Conservation (phyloP, 2,797 vertebrate genomes). For the Sebastes minor region DNA sequence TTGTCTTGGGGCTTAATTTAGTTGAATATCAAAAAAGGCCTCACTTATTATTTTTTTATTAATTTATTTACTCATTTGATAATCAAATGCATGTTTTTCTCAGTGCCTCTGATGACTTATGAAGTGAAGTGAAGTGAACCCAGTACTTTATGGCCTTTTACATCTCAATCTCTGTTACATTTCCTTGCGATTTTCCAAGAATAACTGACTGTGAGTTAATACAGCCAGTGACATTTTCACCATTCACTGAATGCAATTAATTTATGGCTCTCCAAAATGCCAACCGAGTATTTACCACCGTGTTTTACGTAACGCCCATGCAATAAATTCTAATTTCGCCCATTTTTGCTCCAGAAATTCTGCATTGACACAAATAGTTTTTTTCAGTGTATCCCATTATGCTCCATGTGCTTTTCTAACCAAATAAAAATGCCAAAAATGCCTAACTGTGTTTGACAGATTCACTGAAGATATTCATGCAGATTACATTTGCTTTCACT, state of each 20-base stretch:
- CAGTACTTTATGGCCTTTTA: constrained; percentile 43
- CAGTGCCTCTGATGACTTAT: constrained; percentile 12
- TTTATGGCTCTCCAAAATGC: constrained; percentile 57
- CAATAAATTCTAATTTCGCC: background rate
- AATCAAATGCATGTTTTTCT: constrained; percentile 15
- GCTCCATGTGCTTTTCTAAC: background rate
- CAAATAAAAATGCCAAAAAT: background rate
- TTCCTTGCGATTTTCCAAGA: constrained; percentile 47
- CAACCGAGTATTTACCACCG: constrained; percentile 27
- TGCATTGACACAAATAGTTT: background rate
- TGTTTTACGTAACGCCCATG: constrained; percentile 20
- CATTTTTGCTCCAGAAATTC: background rate
- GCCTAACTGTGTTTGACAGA: constrained; percentile 40
- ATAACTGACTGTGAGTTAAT: constrained; percentile 60
- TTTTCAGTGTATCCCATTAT: background rate
- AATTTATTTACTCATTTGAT: background rate
- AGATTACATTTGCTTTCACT: constrained; percentile 11
- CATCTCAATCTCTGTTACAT: constrained; percentile 37
- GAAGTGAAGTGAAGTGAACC: constrained; percentile 28
- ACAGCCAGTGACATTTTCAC: constrained; percentile 77
- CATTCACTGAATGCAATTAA: constrained; percentile 65
- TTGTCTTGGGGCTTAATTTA: background rate
- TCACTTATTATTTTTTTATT: background rate
- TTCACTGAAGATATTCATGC: constrained; percentile 36
- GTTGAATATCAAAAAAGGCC: background rate